Conservation (phyloP, 2,888 invertebrate genomes). For the Pycnomerus fuliginosus region DNA sequence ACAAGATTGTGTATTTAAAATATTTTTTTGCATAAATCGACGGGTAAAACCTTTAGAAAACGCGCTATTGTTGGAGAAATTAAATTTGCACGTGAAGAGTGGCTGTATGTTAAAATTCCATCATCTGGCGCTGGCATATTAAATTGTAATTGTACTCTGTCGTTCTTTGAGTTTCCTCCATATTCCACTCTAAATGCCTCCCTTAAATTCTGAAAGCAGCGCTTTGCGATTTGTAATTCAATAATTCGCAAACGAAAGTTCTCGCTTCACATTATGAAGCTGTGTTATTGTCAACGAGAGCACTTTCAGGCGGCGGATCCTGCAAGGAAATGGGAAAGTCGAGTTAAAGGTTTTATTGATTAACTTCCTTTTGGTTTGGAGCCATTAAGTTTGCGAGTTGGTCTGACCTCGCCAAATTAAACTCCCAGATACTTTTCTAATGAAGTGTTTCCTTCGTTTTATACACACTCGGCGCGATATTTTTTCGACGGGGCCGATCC, state of each 20-base stretch:
- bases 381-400: conserved; percentile 43
- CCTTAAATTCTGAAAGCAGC: conserved; percentile 32
- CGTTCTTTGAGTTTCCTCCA: conserved; percentile 29
- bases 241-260: conserved; percentile 40
- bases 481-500: conserved; percentile 4
- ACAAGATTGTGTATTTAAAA: too few relatives aligned
- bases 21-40: too few relatives aligned
- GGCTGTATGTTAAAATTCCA: conserved; percentile 29
- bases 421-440: conserved; percentile 43
- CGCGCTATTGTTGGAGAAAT: conserved; percentile 23
- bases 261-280: conserved; percentile 38
- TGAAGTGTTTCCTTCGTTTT: conserved; percentile 37
- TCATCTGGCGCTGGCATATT: conserved; percentile 31
- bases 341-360: conserved; percentile 49
- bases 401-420: conserved; percentile 43
- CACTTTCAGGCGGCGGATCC: conserved; percentile 33
- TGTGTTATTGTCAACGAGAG: conserved; percentile 36
- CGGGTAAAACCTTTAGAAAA: conserved; percentile 21
- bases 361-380: conserved; percentile 44
- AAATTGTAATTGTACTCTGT: conserved; percentile 32
- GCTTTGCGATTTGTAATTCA: conserved; percentile 44
- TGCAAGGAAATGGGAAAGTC: conserved; percentile 41
- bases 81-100: conserved; percentile 27
- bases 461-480: conserved; percentile 12
- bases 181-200: conserved; percentile 31